Evolutionary conservation across 2,113 vertebrate genomes (phyloP).

Genomic region (Pungitius pungitius): DNA sequence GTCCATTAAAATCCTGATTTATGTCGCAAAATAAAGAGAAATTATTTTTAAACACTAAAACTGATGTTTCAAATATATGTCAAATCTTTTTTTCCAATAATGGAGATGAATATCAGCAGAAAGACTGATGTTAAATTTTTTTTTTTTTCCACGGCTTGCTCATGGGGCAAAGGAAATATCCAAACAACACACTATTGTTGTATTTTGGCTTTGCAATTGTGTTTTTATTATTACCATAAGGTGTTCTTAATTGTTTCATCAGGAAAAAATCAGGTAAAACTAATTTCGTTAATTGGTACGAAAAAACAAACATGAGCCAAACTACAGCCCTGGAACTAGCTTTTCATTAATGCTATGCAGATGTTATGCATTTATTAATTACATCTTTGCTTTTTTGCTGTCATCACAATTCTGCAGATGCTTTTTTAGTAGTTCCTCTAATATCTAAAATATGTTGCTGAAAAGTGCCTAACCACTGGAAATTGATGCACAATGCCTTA

Average conservation of each 20-base stretch:
- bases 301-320: not conserved
- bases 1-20: conserved; percentile 75
- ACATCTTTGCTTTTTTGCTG: not conserved
- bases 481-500: not conserved
- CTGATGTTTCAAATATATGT: conserved; percentile 32
- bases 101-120: not conserved
- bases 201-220: not conserved
- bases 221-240: not conserved
- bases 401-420: not conserved
- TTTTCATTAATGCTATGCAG: not conserved
- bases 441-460: not conserved
- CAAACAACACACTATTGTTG: not conserved
- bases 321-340: not conserved
- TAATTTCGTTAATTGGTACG: not conserved
- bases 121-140: not conserved
- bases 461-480: not conserved
- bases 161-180: not conserved
- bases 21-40: conserved; percentile 79
- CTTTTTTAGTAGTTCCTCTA: not conserved
- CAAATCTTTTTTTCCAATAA: not conserved
- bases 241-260: not conserved
- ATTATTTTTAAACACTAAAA: conserved; percentile 80
- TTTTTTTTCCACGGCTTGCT: not conserved
- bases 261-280: not conserved
- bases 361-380: not conserved